These are phyloP conservation scores for Paracentrotus lividus DNA, from an alignment of 53 echinoderm and acorn worm species.

Conservation along the genomic window DNA sequence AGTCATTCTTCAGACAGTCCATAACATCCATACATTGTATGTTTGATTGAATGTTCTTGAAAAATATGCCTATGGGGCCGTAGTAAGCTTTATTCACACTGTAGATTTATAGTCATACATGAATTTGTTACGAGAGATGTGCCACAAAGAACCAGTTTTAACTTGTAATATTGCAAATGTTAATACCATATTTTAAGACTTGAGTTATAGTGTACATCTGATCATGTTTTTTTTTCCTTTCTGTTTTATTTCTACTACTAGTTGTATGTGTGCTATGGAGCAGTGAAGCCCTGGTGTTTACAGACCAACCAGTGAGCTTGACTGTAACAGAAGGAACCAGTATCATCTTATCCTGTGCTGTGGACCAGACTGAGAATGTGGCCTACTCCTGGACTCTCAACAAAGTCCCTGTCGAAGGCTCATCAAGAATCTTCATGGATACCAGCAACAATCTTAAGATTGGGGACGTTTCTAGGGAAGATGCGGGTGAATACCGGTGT, in stretches of 20 bases:
- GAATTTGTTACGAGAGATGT: too few species aligned
- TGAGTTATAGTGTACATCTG: too few species aligned
- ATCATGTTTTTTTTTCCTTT: too few species aligned
- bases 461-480: constrained; percentile 67
- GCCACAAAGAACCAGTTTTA: too few species aligned
- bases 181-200: too few species aligned
- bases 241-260: not conserved
- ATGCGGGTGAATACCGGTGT: constrained; percentile 78
- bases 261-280: constrained; percentile 61
- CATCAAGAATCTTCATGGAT: constrained; percentile 44
- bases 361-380: constrained; percentile 78
- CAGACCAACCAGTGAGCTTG: constrained; percentile 74
- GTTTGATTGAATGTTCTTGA: too few species aligned
- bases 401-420: not conserved
- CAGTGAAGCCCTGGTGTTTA: constrained; percentile 71
- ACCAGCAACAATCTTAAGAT: constrained; percentile 67
- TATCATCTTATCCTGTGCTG: constrained; percentile 75
- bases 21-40: too few species aligned
- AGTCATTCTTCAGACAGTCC: too few species aligned
- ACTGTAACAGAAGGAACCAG: constrained; percentile 75
- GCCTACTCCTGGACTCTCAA: constrained; percentile 80
- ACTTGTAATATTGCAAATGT: too few species aligned
- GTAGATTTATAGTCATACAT: too few species aligned
- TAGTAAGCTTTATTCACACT: too few species aligned
- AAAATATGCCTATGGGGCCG: too few species aligned